Base-by-base conservation (phyloP, 2,888 invertebrate species). In the Belgica antarctica region DNA sequence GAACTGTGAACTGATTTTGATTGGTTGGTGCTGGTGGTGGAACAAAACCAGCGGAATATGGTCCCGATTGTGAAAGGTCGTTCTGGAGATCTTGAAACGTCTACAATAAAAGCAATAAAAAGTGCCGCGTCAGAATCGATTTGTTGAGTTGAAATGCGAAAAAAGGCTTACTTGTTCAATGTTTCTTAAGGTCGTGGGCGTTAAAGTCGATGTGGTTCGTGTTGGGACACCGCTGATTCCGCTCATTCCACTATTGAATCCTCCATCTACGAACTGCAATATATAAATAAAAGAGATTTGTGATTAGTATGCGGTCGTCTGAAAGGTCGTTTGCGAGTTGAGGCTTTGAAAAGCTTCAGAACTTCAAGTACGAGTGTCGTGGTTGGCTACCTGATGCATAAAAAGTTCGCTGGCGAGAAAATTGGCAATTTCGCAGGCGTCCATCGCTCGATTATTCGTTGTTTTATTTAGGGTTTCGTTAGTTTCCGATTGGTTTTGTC, bases 21-120 rank as follows among this genome's bases (percentile, higher is more conserved):
- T 80, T 79, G 81, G 79, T 79, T 46, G 61, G 52, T 83, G 70
- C 82, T 71, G 85, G 82, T 24, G 96, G 95, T 71, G 96, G 95
- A 73, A 95, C 94, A 80, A 96, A 96, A 73, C 95, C 93, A 71
- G 94, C 95, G 84, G 95, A 94, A 81, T 88, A 89, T 75, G 89
- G 82, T 4, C 52, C 52, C 83, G 85, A 78, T 85, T 89, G 79
- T 83, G 86, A 87, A 74, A 88, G 86, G 75, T 87, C 87, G 77
- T 86, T 86, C 81, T 90, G 90, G 77, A 94, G 83, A 82, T 94
- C 94, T 77, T 91, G 87, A 81, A 94, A 92, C 1, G 92, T 90
- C 80, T 72, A 70, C 2, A 59, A 71, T n/a, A n/a, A 69, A 47
- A 10, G n/a, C 27, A 65, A 57, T 22, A 15, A n/a, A n/a, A n/a